Conservation (phyloP, 1,140 invertebrate genomes). For the Nomia melanderi region DNA sequence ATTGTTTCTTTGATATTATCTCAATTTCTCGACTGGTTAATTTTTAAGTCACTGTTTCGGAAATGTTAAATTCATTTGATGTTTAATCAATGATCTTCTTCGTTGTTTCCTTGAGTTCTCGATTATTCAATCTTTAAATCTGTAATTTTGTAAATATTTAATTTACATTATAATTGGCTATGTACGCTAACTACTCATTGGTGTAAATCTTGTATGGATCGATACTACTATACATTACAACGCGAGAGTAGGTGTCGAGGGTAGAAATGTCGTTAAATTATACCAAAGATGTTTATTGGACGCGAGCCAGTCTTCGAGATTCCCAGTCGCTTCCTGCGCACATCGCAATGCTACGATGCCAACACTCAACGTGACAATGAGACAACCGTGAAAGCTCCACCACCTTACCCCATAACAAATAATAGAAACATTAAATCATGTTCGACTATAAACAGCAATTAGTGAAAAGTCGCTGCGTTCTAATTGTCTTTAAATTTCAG, state of each 20-base stretch:
- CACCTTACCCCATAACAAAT: slow-evolving; percentile 41
- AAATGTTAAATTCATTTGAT: too few species aligned
- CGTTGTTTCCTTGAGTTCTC: too few species aligned
- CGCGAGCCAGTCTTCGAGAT: slow-evolving; percentile 63
- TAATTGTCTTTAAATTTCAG: too few species aligned
- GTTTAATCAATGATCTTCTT: too few species aligned
- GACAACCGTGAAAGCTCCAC: slow-evolving; percentile 58
- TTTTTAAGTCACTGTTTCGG: too few species aligned
- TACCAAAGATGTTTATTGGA: slow-evolving; percentile 73
- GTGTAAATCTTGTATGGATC: neutral
- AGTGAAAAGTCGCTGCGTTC: neutral
- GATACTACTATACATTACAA: slow-evolving; percentile 20
- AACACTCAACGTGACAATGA: slow-evolving; percentile 67
- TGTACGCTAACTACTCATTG: neutral
- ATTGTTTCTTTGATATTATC: too few species aligned
- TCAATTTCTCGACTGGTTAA: too few species aligned
- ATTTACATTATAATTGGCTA: too few species aligned
- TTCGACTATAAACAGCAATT: neutral
- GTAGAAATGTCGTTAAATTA: slow-evolving; percentile 70
- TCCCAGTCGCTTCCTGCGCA: slow-evolving; percentile 37
- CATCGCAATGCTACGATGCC: slow-evolving; percentile 44
- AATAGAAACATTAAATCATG: slow-evolving; percentile 49
- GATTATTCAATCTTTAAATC: too few species aligned
- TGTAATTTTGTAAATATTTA: too few species aligned
- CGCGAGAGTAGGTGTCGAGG: slow-evolving; percentile 37